Evolutionary conservation across 2,888 invertebrate species (phyloP).

Genomic region (Platynereis dumerilii): DNA sequence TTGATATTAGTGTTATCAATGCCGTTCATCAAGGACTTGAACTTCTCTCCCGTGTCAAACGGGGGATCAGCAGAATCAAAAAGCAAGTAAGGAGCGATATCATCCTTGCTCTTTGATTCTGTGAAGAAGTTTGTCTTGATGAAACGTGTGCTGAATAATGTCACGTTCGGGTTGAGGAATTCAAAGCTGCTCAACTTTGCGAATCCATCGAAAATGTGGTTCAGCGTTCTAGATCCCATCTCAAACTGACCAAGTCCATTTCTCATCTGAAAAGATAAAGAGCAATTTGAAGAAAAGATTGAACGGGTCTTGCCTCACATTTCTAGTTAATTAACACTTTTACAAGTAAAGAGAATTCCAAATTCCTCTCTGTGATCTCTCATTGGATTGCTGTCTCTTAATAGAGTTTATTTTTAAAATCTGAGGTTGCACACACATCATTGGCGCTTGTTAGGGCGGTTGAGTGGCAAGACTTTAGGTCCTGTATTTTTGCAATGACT

Average conservation of each 20-base stretch:
- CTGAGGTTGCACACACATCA: too few relatives aligned
- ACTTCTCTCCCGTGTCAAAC: conserved; percentile 43
- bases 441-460: too few relatives aligned
- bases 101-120: conserved; percentile 37
- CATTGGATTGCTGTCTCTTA: too few relatives aligned
- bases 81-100: conserved; percentile 52
- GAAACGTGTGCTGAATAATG: conserved; percentile 45
- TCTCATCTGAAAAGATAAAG: conserved; percentile 47
- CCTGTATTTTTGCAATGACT: too few relatives aligned
- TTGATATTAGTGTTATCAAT: conserved; percentile 60
- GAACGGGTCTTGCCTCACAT: too few relatives aligned
- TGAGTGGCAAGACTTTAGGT: too few relatives aligned
- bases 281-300: too few relatives aligned
- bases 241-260: conserved; percentile 53
- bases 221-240: conserved; percentile 43
- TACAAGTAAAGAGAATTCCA: too few relatives aligned
- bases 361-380: too few relatives aligned
- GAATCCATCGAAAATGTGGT: conserved; percentile 49
- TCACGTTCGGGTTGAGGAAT: conserved; percentile 40
- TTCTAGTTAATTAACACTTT: too few relatives aligned
- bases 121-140: conserved; percentile 47
- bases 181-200: conserved; percentile 48
- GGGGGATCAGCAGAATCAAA: conserved; percentile 49
- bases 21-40: conserved; percentile 47
- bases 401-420: too few relatives aligned